Base-by-base conservation (phyloP, 64 coral and sea anemone genomes). In the Cladopsammia gracilis region DNA sequence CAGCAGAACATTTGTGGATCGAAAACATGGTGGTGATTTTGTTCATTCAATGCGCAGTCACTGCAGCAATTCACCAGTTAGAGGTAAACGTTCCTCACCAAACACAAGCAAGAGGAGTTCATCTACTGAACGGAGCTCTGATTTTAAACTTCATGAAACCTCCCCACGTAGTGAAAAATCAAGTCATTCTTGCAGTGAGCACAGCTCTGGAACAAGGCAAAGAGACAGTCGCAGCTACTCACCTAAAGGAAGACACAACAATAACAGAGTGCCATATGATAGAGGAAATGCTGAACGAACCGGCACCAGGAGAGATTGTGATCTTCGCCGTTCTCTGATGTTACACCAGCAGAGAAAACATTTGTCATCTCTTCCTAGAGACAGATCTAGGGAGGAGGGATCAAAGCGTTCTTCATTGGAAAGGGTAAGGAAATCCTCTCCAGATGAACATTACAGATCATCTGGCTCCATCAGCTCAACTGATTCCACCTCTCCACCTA, bases 281-380 rank as follows among this genome's bases (percentile, higher is more conserved):
- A 50, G 62, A 75, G 72, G 45, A 75, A 15, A 18, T 3, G 23
- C 20, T 51, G 1, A 46, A 18, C 19, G 76, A 4, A 2, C n/a
- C 20, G 13, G 75, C 12, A 54, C 50, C 0, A 51, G 45, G 20
- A 84, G n/a, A 14, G 80, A 44, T 14, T 3, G 6, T 23, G 14
- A 50, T 67, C 80, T 84, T 23, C 80, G 62, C 2, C 80, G 61
- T 66, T 84, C 62, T 69, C 45, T 84, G 60, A 82, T 82, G 78
- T 23, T 67, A 5, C 58, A 84, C 46, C 60, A 84, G 19, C 80
- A 84, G 20, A 67, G 62, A 62, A 84, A 61, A 82, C 78, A 50
- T 47, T 67, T 64, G 4, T 67, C 80, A 6, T 68, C 34, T 13
- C 5, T 12, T 2, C 44, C 15, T 19, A 49, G 62, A 49, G 62